phyloP scores from a whole-genome alignment of 2,797 vertebrate genomes.

The Propithecus deckenii region DNA sequence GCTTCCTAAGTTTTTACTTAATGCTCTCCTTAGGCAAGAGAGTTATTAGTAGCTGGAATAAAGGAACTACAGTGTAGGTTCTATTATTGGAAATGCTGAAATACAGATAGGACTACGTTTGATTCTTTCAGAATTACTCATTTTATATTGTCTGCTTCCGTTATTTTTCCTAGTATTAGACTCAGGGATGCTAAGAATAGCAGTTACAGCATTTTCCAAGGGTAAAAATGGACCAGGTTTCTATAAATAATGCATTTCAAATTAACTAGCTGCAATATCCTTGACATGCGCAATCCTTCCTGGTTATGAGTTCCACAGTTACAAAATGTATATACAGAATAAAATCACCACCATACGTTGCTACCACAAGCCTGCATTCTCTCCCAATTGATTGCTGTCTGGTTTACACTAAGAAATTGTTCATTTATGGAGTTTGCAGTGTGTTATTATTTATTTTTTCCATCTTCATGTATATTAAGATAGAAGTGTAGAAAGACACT shows the following conservation, averaged over 20 bases:
- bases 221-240: slow-evolving; percentile 31
- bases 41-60: background rate
- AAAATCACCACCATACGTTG: background rate
- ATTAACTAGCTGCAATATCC: slow-evolving; percentile 56
- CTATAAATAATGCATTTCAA: slow-evolving; percentile 70
- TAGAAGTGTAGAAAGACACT: background rate
- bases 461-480: background rate
- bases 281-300: slow-evolving; percentile 40
- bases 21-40: background rate
- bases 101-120: background rate
- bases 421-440: slow-evolving; percentile 14
- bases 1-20: background rate
- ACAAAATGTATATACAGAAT: slow-evolving; percentile 41
- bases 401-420: slow-evolving; percentile 12
- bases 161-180: slow-evolving; percentile 44
- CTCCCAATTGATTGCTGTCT: slow-evolving; percentile 26
- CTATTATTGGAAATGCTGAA: slow-evolving; percentile 45
- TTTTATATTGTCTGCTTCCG: slow-evolving; percentile 24
- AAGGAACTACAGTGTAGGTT: background rate
- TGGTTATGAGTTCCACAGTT: slow-evolving; percentile 41
- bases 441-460: slow-evolving; percentile 28
- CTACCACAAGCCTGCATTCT: background rate
- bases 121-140: slow-evolving; percentile 43
- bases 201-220: slow-evolving; percentile 42
- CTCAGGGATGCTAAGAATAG: slow-evolving; percentile 51